Conservation (phyloP, 2,113 vertebrate genomes). For the Anolis sagrei region DNA sequence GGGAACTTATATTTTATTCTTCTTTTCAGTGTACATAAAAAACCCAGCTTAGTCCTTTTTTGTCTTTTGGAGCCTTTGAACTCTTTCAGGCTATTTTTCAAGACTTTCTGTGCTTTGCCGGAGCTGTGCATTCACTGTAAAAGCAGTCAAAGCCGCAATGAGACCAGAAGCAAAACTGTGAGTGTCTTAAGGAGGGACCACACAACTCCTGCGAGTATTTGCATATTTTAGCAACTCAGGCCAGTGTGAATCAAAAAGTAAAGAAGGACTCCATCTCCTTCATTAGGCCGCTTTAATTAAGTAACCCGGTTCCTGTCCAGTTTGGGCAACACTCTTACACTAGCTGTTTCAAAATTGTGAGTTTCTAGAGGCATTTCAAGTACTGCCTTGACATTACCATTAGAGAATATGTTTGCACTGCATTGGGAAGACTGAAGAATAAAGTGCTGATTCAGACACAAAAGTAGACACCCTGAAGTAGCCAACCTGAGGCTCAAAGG, state of each 20-base stretch:
- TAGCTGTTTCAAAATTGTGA: conserved; percentile 66
- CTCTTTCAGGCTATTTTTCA: conserved; percentile 97
- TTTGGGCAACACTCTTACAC: conserved; percentile 53
- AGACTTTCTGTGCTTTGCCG: conserved; percentile 97
- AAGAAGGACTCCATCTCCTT: conserved; percentile 79
- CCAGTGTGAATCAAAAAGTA: conserved; percentile 83
- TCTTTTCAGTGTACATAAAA: conserved; percentile 99
- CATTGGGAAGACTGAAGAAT: conserved; percentile 80
- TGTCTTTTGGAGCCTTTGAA: conserved; percentile 99
- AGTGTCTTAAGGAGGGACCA: conserved; percentile 98
- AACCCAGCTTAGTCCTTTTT: conserved; percentile 99
- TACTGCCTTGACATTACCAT: conserved; percentile 53
- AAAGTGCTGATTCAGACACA: conserved; percentile 90
- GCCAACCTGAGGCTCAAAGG: conserved; percentile 91
- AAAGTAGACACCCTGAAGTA: conserved; percentile 91
- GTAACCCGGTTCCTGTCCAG: conserved; percentile 47
- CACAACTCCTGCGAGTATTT: conserved; percentile 95
- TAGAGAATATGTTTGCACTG: conserved; percentile 76
- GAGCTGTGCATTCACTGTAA: conserved; percentile 99
- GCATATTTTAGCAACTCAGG: conserved; percentile 95
- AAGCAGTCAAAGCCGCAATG: conserved; percentile 96
- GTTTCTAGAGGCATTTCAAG: conserved; percentile 44
- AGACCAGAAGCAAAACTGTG: conserved; percentile 98
- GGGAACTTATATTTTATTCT: conserved; percentile 99
- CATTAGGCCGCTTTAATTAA: conserved; percentile 76